phyloP scores from a whole-genome alignment of 2,888 invertebrate species.

The Rapana venosa region DNA sequence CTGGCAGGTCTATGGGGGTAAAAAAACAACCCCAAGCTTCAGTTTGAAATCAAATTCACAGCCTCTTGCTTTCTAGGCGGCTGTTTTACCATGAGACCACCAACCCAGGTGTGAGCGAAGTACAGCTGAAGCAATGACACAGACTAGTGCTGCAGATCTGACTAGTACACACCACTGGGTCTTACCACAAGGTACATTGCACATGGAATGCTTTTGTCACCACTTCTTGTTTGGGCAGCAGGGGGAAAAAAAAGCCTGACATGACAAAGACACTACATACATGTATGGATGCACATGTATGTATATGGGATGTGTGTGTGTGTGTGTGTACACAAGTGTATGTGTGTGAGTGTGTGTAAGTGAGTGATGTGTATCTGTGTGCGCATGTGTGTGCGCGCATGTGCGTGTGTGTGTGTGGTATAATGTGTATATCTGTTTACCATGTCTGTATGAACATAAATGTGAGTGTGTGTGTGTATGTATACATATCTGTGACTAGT shows the following conservation, averaged over 20 bases:
- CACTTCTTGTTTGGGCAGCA: not conserved
- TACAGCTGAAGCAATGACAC: not conserved
- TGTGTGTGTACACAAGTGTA: not conserved
- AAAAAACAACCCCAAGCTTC: too few relatives aligned
- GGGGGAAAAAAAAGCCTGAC: not conserved
- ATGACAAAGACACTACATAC: not conserved
- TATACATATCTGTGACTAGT: too few relatives aligned
- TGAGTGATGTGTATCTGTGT: not conserved
- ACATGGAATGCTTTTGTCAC: not conserved
- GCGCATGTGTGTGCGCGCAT: not conserved
- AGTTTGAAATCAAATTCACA: too few relatives aligned
- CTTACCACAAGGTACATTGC: not conserved
- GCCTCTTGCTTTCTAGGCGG: too few relatives aligned
- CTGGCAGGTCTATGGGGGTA: too few relatives aligned
- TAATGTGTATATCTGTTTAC: too few relatives aligned
- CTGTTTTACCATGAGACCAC: too few relatives aligned
- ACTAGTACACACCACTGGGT: not conserved
- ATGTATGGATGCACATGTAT: not conserved
- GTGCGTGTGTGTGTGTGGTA: not conserved
- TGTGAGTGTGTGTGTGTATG: too few relatives aligned
- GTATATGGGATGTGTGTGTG: not conserved
- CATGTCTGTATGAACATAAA: too few relatives aligned
- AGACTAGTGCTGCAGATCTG: not conserved
- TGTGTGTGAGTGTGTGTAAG: constrained; percentile 6
- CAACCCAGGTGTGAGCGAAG: too few relatives aligned